phyloP scores from a whole-genome alignment of 2,113 vertebrate species.

The Trochalopteron elliotii region DNA sequence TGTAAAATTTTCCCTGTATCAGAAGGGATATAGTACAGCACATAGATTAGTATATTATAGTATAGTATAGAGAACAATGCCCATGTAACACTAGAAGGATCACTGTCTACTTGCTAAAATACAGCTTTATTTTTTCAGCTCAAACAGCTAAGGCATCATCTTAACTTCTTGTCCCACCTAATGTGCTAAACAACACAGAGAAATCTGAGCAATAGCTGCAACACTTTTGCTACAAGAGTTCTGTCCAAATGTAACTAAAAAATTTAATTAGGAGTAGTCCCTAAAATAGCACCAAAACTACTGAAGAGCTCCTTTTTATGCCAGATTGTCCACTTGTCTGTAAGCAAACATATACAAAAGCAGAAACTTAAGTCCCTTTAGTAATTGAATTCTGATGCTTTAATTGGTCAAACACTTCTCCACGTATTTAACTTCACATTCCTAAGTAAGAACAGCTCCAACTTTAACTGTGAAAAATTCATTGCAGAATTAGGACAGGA shows the following conservation, averaged over 20 bases:
- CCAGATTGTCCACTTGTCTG: background rate
- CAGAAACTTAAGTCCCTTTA: background rate
- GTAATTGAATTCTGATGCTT: background rate
- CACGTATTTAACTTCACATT: background rate
- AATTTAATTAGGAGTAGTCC: background rate
- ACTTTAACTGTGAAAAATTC: background rate
- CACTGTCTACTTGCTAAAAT: background rate
- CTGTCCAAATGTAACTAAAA: background rate
- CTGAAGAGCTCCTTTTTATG: background rate
- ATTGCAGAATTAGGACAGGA: background rate
- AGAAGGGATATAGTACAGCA: background rate
- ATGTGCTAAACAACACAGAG: background rate
- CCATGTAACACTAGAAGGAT: background rate
- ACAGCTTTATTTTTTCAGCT: background rate
- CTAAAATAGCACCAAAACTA: background rate
- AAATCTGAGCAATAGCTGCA: background rate
- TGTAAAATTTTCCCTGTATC: background rate
- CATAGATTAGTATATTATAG: background rate
- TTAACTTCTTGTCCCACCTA: background rate
- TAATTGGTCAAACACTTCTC: background rate
- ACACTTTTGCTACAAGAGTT: background rate
- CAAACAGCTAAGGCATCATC: background rate
- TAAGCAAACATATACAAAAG: background rate
- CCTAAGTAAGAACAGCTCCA: background rate
- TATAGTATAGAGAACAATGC: background rate